Base-by-base conservation (phyloP, 2,113 vertebrate genomes). In the Cyanoliseus patagonus region DNA sequence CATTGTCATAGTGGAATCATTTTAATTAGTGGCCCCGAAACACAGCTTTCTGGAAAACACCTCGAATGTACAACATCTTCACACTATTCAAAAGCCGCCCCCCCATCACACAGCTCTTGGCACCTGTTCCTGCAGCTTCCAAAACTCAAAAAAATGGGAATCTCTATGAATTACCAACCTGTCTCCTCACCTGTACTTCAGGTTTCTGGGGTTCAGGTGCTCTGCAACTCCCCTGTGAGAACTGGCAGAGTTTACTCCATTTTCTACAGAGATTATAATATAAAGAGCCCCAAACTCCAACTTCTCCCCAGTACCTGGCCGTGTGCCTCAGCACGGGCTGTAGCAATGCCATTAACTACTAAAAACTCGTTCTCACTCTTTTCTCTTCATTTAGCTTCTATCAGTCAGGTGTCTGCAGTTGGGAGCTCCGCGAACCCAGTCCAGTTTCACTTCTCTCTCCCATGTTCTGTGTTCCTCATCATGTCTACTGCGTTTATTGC, bases 11-110 rank as follows among this genome's bases (percentile, higher is more conserved):
- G 33, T 35, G 51, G 82, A 96, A 88, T 94, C 57, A 86, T 69
- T 95, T 96, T 92, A 94, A 95, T 96, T 87, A 96, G 88, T 64
- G 78, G 59, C 90, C 83, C 86, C 49, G 83, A 96, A 97, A 73
- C 73, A 90, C 59, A 66, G 86, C 42, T 73, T 94, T 96, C 92
- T 88, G 78, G 75, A 95, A 95, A 81, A 72, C 5, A 70, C n/a
- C 28, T 85, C 66, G 41, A 72, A 80, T 61, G 84, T 88, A 83
- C 86, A 74, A 59, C 74, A 67, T 52, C 75, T 80, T 91, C n/a
- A 94, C 42, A 42, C 86, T 83, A 5, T 76, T 94, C 83, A 51
- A 64, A 81, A 30, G 31, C 23, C 8, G 3, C 20, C 31, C 20
- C 13, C 55, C 4, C 55, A 49, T 74, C 67, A 76, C 17, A 47